phyloP scores from a whole-genome alignment of 2,797 vertebrate genomes.

The Ibycter americanus region DNA sequence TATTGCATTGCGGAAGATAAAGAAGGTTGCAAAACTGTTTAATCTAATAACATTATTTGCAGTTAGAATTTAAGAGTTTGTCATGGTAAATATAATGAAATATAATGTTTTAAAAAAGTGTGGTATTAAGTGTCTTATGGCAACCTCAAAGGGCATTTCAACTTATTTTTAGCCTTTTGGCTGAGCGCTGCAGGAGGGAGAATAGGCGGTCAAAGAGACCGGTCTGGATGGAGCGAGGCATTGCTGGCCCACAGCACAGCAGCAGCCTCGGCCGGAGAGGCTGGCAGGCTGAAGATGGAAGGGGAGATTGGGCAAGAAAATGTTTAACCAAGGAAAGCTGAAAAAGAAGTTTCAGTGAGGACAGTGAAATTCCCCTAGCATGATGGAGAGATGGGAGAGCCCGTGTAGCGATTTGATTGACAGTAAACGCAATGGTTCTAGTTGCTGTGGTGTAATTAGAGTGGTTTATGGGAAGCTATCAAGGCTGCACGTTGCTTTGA shows the following conservation, averaged over 20 bases:
- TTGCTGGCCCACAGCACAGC: neutral
- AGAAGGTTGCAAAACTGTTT: neutral
- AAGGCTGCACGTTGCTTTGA: neutral
- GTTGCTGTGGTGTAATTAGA: neutral
- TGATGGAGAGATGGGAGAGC: neutral
- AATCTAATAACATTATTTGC: neutral
- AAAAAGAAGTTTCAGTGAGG: neutral
- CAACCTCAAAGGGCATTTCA: neutral
- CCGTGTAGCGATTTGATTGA: neutral
- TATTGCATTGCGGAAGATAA: neutral
- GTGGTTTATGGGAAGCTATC: neutral
- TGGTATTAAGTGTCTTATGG: accelerated
- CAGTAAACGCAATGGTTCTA: neutral
- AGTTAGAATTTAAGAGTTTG: neutral
- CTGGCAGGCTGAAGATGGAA: neutral
- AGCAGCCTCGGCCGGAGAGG: neutral
- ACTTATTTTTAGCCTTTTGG: neutral
- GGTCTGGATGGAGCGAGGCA: neutral
- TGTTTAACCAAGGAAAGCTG: neutral
- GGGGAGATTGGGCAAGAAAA: no score
- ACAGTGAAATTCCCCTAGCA: neutral
- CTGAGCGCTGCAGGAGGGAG: neutral
- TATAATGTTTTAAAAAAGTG: neutral
- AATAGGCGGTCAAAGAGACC: neutral
- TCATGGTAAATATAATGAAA: neutral